Conservation (phyloP, 2,797 vertebrate genomes). For the Capromys pilorides region DNA sequence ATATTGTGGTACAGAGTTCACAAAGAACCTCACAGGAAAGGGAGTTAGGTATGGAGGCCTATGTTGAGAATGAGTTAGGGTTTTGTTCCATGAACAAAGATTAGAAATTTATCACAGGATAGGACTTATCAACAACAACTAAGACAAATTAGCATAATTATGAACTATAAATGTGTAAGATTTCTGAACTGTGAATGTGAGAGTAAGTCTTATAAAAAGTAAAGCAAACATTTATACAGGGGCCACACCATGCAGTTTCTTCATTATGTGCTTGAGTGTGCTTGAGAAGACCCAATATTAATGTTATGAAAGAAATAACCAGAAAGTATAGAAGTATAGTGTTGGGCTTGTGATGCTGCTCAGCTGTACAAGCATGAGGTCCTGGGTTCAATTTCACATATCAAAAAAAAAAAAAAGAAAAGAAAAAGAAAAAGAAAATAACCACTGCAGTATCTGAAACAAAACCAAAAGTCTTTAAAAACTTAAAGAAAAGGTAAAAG, state of each 20-base stretch:
- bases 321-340: background rate
- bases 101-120: background rate
- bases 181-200: background rate
- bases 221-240: background rate
- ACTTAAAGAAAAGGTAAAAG: background rate
- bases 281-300: background rate
- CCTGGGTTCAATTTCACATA: background rate
- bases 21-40: background rate
- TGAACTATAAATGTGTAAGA: background rate
- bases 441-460: background rate
- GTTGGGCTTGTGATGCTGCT: no score
- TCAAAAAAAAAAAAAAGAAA: background rate
- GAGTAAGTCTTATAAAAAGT: background rate
- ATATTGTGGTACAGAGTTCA: background rate
- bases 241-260: background rate
- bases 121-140: background rate
- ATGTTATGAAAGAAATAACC: background rate
- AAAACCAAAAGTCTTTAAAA: background rate
- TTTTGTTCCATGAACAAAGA: background rate
- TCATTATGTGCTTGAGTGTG: background rate
- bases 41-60: background rate
- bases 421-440: background rate
- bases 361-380: background rate
- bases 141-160: background rate
- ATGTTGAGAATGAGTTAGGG: background rate